A percentile compares a stretch with the other conserved stretches of the same genome.
Evolutionary conservation across 2,797 vertebrate species (phyloP).

Genomic region (Peromyscus melanophrys): DNA sequence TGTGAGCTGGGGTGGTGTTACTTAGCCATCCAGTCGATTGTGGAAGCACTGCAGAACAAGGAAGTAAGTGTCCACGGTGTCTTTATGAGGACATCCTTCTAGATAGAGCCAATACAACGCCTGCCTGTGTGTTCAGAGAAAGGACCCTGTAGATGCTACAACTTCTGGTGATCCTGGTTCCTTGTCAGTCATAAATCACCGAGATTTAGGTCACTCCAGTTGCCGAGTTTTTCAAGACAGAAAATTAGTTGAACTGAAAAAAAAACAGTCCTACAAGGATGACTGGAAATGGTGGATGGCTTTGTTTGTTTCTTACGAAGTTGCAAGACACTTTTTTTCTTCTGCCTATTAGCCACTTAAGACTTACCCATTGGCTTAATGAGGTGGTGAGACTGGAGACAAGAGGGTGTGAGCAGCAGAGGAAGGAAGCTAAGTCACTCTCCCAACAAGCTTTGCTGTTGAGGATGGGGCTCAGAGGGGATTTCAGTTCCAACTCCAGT

Average conservation of each 20-base stretch:
- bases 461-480: not conserved
- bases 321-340: not conserved
- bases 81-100: not conserved
- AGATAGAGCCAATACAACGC: not conserved
- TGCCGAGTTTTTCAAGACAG: not conserved
- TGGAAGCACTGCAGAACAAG: not conserved
- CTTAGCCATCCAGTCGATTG: not conserved
- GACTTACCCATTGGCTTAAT: not conserved
- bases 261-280: not conserved
- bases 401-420: not conserved
- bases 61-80: not conserved
- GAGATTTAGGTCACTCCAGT: not conserved
- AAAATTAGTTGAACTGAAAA: too few relatives aligned
- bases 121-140: not conserved
- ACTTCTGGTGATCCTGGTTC: not conserved
- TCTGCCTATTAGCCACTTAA: not conserved
- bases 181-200: not conserved
- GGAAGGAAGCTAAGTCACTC: not conserved
- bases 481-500: not conserved
- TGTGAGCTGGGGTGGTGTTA: not conserved
- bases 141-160: not conserved
- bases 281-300: not conserved
- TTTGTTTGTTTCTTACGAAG: constrained; percentile 26
- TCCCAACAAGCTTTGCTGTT: not conserved
- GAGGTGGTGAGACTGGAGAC: not conserved